Conservation (phyloP, 2,888 invertebrate genomes). For the Meta bourneti region DNA sequence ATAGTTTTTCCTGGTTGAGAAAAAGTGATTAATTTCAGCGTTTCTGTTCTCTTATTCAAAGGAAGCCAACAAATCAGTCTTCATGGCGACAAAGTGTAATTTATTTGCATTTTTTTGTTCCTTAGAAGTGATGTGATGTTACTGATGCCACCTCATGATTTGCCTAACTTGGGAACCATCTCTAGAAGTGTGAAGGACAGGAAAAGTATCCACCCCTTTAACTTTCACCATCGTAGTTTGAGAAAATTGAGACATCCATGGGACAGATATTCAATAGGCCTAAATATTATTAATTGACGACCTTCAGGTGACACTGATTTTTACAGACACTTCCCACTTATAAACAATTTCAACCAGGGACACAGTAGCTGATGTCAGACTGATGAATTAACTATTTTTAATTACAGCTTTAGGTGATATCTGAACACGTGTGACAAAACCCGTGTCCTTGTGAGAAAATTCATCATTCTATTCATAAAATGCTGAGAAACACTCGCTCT, state of each 20-base stretch:
- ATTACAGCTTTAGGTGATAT: neutral
- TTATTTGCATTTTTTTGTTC: neutral
- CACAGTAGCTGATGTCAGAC: neutral
- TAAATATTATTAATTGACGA: neutral
- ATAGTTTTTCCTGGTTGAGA: too few relatives aligned
- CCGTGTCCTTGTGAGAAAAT: neutral
- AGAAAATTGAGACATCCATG: neutral
- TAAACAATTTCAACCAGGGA: neutral
- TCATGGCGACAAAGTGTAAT: neutral
- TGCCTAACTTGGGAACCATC: neutral
- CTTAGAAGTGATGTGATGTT: neutral
- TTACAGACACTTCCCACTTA: neutral
- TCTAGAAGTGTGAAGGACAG: neutral
- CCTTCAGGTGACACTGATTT: neutral
- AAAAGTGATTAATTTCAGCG: too few relatives aligned
- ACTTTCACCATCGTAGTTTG: neutral
- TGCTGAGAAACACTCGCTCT: too few relatives aligned
- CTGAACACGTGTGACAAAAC: neutral
- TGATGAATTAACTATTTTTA: neutral
- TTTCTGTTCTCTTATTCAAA: neutral
- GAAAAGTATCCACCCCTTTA: neutral
- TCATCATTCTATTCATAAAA: neutral
- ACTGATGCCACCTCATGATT: neutral
- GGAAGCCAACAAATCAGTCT: neutral
- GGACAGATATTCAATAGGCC: neutral